Percentiles rank a stretch among this genome's conserved stretches.
Conservation (phyloP, 2,113 vertebrate species). For the Coregonus clupeaformis region DNA sequence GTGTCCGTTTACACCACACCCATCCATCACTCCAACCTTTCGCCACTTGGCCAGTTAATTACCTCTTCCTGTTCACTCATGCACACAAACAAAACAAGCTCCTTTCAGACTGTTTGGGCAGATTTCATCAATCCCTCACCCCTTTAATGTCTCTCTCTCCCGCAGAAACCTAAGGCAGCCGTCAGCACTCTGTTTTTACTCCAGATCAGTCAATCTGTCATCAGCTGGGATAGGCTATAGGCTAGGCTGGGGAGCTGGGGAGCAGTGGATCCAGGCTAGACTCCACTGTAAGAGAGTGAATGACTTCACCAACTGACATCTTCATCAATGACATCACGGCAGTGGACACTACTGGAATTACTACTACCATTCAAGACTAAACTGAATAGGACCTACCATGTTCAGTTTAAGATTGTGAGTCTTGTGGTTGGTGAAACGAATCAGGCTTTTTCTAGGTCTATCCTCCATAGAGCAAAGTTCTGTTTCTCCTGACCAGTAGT, state of each 20-base stretch:
- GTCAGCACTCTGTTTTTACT: slow-evolving; percentile 26
- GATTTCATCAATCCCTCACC: slow-evolving; percentile 41
- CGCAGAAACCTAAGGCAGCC: slow-evolving; percentile 27
- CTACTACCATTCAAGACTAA: no score
- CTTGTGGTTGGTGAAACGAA: no score
- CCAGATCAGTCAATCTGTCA: slow-evolving; percentile 62
- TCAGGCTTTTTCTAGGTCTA: no score
- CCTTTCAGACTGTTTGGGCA: slow-evolving; percentile 71
- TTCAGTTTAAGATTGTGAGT: no score
- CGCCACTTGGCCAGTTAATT: slow-evolving; percentile 70
- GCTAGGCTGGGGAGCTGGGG: neutral
- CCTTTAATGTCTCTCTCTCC: slow-evolving; percentile 19
- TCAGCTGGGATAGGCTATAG: slow-evolving; percentile 18
- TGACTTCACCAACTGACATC: slow-evolving; percentile 24
- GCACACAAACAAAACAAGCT: slow-evolving; percentile 71
- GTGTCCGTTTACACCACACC: slow-evolving; percentile 52
- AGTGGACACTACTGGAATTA: neutral
- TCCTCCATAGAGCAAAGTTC: no score
- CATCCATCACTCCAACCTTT: slow-evolving; percentile 68
- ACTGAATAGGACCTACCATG: no score
- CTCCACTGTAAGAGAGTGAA: neutral
- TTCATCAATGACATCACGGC: slow-evolving; percentile 20
- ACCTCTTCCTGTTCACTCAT: slow-evolving; percentile 69
- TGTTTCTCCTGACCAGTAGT: no score
- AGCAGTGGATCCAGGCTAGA: slow-evolving; percentile 21